Percentiles rank a stretch among this genome's conserved stretches.
phyloP scores from a whole-genome alignment of 2,113 vertebrate genomes.

The Eonycteris spelaea region DNA sequence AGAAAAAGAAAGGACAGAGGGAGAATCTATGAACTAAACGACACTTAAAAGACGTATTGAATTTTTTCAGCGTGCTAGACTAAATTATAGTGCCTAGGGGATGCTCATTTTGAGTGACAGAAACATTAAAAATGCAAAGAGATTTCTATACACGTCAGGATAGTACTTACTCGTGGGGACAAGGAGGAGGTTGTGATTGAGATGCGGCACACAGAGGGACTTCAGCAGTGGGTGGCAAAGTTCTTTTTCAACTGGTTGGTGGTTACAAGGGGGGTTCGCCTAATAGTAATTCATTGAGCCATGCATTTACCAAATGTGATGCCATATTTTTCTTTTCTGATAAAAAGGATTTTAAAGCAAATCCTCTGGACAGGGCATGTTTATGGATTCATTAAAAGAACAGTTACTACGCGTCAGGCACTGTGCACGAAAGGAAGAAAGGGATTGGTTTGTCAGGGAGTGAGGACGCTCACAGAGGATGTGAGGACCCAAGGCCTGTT shows the following conservation, averaged over 20 bases:
- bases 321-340: not conserved
- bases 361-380: not conserved
- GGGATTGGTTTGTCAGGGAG: not conserved
- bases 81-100: not conserved
- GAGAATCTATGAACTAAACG: not conserved
- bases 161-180: not conserved
- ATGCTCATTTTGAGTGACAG: not conserved
- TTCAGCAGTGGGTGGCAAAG: not conserved
- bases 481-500: not conserved
- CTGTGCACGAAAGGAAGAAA: not conserved
- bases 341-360: not conserved
- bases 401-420: not conserved
- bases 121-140: not conserved
- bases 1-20: slow-evolving; percentile 18
- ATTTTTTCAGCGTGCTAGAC: not conserved
- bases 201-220: not conserved
- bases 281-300: not conserved
- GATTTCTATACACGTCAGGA: not conserved
- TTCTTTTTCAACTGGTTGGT: not conserved
- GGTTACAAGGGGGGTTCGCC: not conserved
- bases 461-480: not conserved
- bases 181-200: not conserved
- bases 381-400: not conserved
- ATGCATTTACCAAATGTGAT: not conserved
- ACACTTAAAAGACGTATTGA: not conserved